These are phyloP conservation scores for Catocala sponsa DNA, from an alignment of 2,888 invertebrate species.

Conservation along the genomic window DNA sequence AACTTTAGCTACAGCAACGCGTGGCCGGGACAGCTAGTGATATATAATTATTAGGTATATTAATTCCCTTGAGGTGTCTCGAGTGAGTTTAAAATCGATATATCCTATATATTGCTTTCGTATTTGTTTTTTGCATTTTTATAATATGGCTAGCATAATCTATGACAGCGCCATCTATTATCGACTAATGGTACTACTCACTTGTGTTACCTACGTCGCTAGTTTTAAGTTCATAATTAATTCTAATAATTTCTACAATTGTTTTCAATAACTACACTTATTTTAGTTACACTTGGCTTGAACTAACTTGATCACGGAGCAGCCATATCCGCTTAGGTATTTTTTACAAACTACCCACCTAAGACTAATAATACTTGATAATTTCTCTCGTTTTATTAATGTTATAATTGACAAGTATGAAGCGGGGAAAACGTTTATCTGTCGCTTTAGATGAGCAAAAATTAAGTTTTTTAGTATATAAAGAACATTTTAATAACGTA, in stretches of 20 bases:
- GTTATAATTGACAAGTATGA: constrained; percentile 9
- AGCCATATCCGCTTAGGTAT: constrained; percentile 1
- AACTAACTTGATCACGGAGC: background rate
- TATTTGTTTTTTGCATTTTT: constrained; percentile 1
- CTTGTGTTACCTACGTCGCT: constrained; percentile 2
- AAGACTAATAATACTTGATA: constrained; percentile 1
- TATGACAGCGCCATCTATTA: constrained; percentile 1
- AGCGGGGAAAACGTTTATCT: constrained; percentile 16
- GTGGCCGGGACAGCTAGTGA: background rate
- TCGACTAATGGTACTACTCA: background rate
- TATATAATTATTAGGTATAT: background rate
- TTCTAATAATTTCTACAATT: constrained; percentile 2
- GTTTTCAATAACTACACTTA: constrained; percentile 1
- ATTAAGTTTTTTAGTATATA: constrained; percentile 9
- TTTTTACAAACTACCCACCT: constrained; percentile 2
- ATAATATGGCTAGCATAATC: constrained; percentile 1
- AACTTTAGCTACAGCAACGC: too few species aligned
- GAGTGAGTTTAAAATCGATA: background rate
- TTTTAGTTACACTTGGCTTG: constrained; percentile 2
- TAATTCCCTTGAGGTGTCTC: constrained; percentile 1
- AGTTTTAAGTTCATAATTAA: constrained; percentile 2
- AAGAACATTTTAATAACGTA: constrained; percentile 12
- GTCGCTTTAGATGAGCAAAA: constrained; percentile 20
- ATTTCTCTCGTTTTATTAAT: constrained; percentile 8
- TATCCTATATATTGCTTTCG: constrained; percentile 1